Percentiles rank a stretch among this genome's conserved stretches.
phyloP scores from a whole-genome alignment of 1,140 invertebrate genomes.

The Lordiphosa clarofinis region DNA sequence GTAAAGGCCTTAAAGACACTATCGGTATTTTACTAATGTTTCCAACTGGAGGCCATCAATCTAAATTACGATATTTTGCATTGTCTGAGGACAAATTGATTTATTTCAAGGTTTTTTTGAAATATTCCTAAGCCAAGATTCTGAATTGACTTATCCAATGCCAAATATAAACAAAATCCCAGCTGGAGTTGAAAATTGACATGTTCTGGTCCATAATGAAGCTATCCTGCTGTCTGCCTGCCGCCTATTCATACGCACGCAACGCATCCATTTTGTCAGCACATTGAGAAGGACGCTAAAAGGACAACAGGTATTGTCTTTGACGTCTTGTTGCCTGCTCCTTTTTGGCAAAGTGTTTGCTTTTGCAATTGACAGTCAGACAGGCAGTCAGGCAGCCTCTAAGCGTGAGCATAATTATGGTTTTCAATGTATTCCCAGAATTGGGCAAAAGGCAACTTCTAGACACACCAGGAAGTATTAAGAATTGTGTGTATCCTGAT shows the following conservation, averaged over 20 bases:
- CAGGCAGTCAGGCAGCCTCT: slow-evolving; percentile 21
- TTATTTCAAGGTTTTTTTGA: slow-evolving; percentile 53
- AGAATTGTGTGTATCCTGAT: slow-evolving; percentile 3
- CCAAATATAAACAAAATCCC: slow-evolving; percentile 1
- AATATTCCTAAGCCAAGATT: slow-evolving; percentile 48
- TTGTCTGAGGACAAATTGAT: slow-evolving; percentile 67
- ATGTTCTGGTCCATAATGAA: slow-evolving; percentile 66
- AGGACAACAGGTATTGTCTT: slow-evolving; percentile 12
- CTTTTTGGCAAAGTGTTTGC: slow-evolving; percentile 39
- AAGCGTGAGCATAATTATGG: slow-evolving; percentile 73
- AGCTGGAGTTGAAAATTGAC: slow-evolving; percentile 48
- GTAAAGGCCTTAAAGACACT: slow-evolving; percentile 17
- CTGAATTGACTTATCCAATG: slow-evolving; percentile 27
- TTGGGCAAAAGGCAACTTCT: slow-evolving; percentile 16
- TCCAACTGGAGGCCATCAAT: slow-evolving; percentile 46
- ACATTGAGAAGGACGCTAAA: slow-evolving; percentile 14
- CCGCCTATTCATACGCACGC: background rate
- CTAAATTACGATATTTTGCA: slow-evolving; percentile 71
- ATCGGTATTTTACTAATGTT: no score
- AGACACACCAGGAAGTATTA: slow-evolving; percentile 18
- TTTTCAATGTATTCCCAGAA: slow-evolving; percentile 66
- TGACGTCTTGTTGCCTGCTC: slow-evolving; percentile 25
- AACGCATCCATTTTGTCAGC: background rate
- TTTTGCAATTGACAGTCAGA: slow-evolving; percentile 58
- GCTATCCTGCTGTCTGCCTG: slow-evolving; percentile 34